phyloP scores from a whole-genome alignment of 2,888 invertebrate genomes.

The Sinotaia quadrata region DNA sequence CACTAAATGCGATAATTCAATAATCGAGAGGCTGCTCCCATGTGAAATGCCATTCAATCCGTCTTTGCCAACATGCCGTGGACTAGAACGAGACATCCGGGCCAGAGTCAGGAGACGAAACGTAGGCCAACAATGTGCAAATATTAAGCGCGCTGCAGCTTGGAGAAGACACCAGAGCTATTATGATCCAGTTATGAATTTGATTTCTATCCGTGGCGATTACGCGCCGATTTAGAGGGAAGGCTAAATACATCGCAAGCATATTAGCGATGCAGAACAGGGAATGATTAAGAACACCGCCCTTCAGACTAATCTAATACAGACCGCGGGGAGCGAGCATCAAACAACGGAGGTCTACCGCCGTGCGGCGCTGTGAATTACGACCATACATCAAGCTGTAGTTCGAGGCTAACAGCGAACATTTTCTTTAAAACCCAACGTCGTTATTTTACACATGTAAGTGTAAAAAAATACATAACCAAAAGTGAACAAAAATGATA shows the following conservation, averaged over 20 bases:
- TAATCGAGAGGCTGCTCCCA: conserved; percentile 30
- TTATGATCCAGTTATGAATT: conserved; percentile 31
- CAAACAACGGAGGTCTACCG: conserved; percentile 31
- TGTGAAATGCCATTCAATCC: conserved; percentile 29
- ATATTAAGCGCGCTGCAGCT: conserved; percentile 33
- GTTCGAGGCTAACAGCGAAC: too few species aligned
- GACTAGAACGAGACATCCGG: neutral
- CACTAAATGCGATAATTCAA: conserved; percentile 41
- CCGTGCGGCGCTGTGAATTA: conserved; percentile 18
- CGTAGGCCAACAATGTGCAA: conserved; percentile 36
- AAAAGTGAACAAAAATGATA: too few species aligned
- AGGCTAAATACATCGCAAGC: conserved; percentile 34
- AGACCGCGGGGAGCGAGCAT: conserved; percentile 15
- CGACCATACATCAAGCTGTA: conserved; percentile 1
- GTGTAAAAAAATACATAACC: too few species aligned
- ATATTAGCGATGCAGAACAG: conserved; percentile 32
- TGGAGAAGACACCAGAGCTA: conserved; percentile 18
- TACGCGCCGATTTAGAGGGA: conserved; percentile 31
- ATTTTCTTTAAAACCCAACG: too few species aligned
- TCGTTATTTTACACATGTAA: too few species aligned
- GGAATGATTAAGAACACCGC: conserved; percentile 32
- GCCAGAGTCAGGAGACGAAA: conserved; percentile 1
- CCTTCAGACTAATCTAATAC: conserved; percentile 30
- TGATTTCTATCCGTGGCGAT: conserved; percentile 36
- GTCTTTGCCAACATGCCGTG: conserved; percentile 23